Conservation (phyloP, 2,797 vertebrate genomes). For the Rhabdomys pumilio region DNA sequence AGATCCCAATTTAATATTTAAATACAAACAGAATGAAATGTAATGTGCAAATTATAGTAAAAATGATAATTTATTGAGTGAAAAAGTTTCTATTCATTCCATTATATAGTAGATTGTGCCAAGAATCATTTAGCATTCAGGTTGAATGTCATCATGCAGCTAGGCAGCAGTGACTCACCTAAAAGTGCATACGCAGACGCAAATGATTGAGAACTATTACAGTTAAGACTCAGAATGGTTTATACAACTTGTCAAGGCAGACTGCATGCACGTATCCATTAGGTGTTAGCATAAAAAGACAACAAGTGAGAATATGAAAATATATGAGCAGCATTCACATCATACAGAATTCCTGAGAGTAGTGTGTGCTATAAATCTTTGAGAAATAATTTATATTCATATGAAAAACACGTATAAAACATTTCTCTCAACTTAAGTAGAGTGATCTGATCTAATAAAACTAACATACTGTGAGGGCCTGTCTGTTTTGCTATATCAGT, state of each 20-base stretch:
- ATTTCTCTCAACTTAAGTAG: constrained; percentile 85
- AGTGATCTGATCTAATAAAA: constrained; percentile 59
- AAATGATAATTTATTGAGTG: constrained; percentile 83
- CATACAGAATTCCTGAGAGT: constrained; percentile 90
- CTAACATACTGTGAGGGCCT: constrained; percentile 59
- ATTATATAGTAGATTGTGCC: constrained; percentile 77
- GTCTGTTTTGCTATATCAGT: constrained; percentile 45
- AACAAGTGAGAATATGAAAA: constrained; percentile 87
- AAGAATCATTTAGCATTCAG: constrained; percentile 82
- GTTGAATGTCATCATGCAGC: constrained; percentile 86
- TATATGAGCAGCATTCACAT: constrained; percentile 88
- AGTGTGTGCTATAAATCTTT: constrained; percentile 86
- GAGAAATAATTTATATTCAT: constrained; percentile 85
- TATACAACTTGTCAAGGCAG: constrained; percentile 83
- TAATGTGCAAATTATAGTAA: constrained; percentile 74
- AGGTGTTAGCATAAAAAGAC: constrained; percentile 86
- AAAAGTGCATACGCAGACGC: constrained; percentile 84
- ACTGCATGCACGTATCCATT: constrained; percentile 86
- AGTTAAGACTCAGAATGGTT: constrained; percentile 77
- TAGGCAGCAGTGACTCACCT: constrained; percentile 63
- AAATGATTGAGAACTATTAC: constrained; percentile 76
- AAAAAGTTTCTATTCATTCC: constrained; percentile 81
- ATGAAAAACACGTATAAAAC: constrained; percentile 87
- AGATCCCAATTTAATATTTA: constrained; percentile 1
- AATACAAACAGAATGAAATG: constrained; percentile 73